A percentile compares a stretch with the other conserved stretches of the same genome.
phyloP scores from a whole-genome alignment of 2,888 invertebrate species.

The Busseola fusca region DNA sequence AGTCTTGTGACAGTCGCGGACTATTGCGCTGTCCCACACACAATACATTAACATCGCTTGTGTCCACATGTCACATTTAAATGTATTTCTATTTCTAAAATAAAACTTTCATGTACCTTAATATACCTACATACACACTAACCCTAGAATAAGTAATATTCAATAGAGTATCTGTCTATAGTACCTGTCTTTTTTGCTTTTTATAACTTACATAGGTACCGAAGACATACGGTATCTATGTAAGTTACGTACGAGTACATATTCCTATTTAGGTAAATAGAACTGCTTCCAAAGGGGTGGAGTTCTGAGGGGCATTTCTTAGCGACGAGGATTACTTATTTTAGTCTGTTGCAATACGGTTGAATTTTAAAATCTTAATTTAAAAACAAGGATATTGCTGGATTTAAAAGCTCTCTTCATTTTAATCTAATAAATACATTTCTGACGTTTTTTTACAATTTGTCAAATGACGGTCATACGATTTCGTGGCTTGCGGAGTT shows the following conservation, averaged over 20 bases:
- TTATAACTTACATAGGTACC: no score
- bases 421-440: not conserved
- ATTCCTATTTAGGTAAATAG: not conserved
- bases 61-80: not conserved
- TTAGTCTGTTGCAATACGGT: not conserved
- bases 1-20: not conserved
- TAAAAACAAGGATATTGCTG: not conserved
- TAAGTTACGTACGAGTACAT: not conserved
- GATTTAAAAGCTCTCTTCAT: not conserved
- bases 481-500: not conserved
- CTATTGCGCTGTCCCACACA: not conserved
- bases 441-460: not conserved
- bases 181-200: not conserved
- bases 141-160: not conserved
- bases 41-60: not conserved
- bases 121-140: not conserved
- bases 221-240: not conserved
- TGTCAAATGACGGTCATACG: not conserved
- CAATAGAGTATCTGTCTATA: not conserved
- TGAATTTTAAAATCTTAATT: not conserved
- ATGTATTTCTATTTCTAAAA: not conserved
- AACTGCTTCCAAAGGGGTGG: not conserved
- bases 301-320: not conserved
- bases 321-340: not conserved
- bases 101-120: not conserved